Evolutionary conservation across 2,113 vertebrate species (phyloP).

Genomic region (Ploceus nigricollis): DNA sequence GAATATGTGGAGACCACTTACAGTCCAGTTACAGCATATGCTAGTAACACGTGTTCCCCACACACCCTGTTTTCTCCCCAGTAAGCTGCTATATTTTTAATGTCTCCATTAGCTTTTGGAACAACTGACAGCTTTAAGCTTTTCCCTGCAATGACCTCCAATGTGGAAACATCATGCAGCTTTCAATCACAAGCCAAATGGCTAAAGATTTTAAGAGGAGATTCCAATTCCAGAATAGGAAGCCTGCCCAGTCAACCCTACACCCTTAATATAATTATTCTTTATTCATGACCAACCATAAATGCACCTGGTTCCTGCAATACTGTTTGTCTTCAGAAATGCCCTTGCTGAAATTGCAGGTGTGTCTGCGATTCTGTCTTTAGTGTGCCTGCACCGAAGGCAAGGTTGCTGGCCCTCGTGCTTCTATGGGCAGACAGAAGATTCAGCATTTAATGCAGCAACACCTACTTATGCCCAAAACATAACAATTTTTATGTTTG

Average conservation of each 20-base stretch:
- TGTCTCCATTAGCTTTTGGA: neutral
- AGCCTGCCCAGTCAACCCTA: neutral
- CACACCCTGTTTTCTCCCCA: neutral
- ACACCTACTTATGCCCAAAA: neutral
- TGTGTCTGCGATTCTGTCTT: neutral
- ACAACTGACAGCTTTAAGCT: neutral
- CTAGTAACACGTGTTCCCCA: neutral
- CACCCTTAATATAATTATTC: neutral
- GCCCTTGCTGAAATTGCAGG: neutral
- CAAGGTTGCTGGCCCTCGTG: neutral
- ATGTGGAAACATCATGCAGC: neutral
- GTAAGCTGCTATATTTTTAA: constrained; percentile 22
- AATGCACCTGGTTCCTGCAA: neutral
- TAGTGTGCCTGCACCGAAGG: neutral
- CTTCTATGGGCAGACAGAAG: neutral
- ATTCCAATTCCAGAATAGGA: neutral
- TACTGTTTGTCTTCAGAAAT: neutral
- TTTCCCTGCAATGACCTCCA: neutral
- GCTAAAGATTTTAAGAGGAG: neutral
- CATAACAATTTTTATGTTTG: accelerated
- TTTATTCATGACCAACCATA: constrained; percentile 4
- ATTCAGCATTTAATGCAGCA: neutral
- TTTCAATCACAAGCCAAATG: neutral
- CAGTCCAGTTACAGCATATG: constrained; percentile 55
- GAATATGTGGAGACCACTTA: constrained; percentile 33